These are phyloP conservation scores for Gymnocypris eckloni DNA, from an alignment of 2,797 vertebrate species.

Conservation along the genomic window DNA sequence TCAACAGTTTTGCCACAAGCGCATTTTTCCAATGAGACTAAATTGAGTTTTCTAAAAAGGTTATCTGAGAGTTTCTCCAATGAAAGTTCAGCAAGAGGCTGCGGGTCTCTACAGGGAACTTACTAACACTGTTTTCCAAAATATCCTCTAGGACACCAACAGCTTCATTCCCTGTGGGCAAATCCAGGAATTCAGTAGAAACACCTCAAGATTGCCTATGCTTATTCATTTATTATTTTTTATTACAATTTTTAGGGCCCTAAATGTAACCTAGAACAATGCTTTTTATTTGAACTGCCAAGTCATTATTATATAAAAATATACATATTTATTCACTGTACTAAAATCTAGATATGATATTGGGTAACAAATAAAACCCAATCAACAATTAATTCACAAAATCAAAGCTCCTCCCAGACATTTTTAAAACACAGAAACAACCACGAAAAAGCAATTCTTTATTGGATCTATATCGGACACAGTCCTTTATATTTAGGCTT, in stretches of 20 bases:
- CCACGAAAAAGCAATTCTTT: neutral
- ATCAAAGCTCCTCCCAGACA: neutral
- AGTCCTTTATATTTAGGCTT: neutral
- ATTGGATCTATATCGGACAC: neutral
- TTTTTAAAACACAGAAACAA: neutral
- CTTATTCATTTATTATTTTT: neutral
- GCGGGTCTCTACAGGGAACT: constrained; percentile 11
- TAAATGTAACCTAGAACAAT: neutral
- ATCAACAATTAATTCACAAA: neutral
- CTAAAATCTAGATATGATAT: neutral
- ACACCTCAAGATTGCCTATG: neutral
- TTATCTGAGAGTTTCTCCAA: constrained; percentile 12
- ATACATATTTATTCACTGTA: neutral
- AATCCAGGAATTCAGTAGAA: neutral
- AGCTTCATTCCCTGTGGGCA: neutral
- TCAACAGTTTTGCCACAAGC: neutral
- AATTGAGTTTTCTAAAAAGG: neutral
- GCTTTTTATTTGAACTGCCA: neutral
- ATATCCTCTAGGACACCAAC: neutral
- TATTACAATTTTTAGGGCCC: neutral
- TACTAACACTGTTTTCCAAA: constrained; percentile 20
- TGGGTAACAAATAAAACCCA: neutral
- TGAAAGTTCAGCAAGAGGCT: constrained; percentile 21
- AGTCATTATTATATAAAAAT: too few species aligned
- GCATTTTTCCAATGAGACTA: neutral